A percentile compares a stretch with the other conserved stretches of the same genome.
These are phyloP conservation scores for Trachymyrmex septentrionalis DNA, from an alignment of 1,140 invertebrate genomes.

Conservation along the genomic window DNA sequence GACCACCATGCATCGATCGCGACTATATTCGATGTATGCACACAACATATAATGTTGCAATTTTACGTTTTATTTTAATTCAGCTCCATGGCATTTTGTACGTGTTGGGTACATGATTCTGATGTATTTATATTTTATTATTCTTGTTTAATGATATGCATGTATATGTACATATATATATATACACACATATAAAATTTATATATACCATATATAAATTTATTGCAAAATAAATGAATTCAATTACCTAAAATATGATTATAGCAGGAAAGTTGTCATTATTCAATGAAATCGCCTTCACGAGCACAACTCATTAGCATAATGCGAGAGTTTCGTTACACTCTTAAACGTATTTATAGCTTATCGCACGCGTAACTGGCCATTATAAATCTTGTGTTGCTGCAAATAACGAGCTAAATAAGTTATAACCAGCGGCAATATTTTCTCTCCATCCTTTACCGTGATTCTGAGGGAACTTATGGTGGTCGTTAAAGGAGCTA, in stretches of 20 bases:
- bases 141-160: neutral
- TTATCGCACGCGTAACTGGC: slow-evolving; percentile 40
- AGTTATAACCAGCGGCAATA: slow-evolving; percentile 52
- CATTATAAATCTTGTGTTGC: slow-evolving; percentile 53
- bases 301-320: slow-evolving; percentile 26
- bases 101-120: neutral
- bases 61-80: slow-evolving; percentile 48
- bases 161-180: neutral
- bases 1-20: slow-evolving; percentile 3
- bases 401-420: slow-evolving; percentile 58
- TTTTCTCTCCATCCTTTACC: slow-evolving; percentile 39
- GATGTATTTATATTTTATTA: neutral
- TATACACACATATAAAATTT: too few species aligned
- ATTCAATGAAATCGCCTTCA: slow-evolving; percentile 42
- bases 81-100: neutral
- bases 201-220: neutral
- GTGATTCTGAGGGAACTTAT: slow-evolving; percentile 39
- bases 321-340: slow-evolving; percentile 22
- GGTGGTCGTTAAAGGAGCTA: slow-evolving; percentile 39
- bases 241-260: slow-evolving; percentile 16
- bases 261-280: neutral
- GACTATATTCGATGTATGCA: neutral
- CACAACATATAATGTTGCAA: slow-evolving; percentile 42
- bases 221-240: slow-evolving; percentile 4
- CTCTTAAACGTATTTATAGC: slow-evolving; percentile 41